These are phyloP conservation scores for Muscicapa adusta DNA, from an alignment of 2,113 vertebrate species.

Conservation along the genomic window DNA sequence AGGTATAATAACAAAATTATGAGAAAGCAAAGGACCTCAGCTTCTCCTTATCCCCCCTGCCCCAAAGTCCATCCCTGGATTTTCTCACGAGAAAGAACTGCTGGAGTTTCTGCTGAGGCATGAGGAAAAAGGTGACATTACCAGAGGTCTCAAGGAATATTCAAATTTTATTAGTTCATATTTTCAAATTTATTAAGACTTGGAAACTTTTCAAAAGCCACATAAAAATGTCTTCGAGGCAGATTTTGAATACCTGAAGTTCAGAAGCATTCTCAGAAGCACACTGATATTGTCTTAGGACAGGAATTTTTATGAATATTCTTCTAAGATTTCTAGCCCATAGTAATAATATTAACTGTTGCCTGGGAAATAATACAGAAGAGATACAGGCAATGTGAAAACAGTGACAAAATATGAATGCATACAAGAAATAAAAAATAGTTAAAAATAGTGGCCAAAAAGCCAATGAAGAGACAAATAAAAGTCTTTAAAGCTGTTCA, in stretches of 20 bases:
- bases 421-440: neutral
- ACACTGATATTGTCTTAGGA: neutral
- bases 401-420: neutral
- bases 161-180: neutral
- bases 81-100: neutral
- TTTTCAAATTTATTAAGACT: neutral
- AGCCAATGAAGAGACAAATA: neutral
- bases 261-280: neutral
- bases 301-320: neutral
- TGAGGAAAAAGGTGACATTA: neutral
- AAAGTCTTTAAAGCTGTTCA: neutral
- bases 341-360: neutral
- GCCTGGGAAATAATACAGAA: neutral
- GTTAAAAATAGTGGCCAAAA: neutral
- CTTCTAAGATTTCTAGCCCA: neutral
- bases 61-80: neutral
- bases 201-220: neutral
- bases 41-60: neutral
- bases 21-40: neutral
- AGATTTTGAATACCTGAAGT: neutral
- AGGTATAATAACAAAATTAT: neutral
- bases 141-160: neutral
- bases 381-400: neutral
- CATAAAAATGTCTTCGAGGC: neutral
- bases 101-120: neutral